Evolutionary conservation across 92 coral and sea anemone species (phyloP).

Genomic region (Desmophyllum pertusum): DNA sequence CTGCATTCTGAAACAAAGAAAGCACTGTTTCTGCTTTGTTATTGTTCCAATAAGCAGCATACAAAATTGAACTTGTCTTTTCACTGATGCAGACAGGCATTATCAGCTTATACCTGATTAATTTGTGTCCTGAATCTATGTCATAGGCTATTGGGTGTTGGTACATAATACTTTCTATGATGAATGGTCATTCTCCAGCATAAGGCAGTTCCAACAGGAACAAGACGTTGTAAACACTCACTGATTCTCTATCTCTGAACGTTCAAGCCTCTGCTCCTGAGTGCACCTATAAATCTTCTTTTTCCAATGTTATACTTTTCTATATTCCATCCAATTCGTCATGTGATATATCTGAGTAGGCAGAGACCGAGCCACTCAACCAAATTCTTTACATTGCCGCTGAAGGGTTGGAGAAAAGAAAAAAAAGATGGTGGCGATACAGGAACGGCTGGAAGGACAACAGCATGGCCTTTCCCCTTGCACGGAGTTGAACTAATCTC

Average conservation of each 20-base stretch:
- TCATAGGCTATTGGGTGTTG: conserved; percentile 61
- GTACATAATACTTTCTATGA: too few species aligned
- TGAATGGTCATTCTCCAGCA: too few species aligned
- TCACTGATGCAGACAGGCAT: conserved; percentile 61
- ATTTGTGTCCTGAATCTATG: conserved; percentile 63
- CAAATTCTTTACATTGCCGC: conserved; percentile 30
- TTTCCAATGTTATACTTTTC: conserved; percentile 44
- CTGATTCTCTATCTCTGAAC: conserved; percentile 49
- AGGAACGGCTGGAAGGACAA: conserved; percentile 18
- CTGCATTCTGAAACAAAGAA: too few species aligned
- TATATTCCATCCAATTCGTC: conserved; percentile 54
- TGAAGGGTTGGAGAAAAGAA: conserved; percentile 51
- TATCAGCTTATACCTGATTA: conserved; percentile 52
- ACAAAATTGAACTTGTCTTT: conserved; percentile 31
- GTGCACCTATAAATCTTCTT: conserved; percentile 53
- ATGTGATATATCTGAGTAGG: conserved; percentile 35
- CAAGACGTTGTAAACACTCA: conserved; percentile 50
- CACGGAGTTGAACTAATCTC: conserved; percentile 38
- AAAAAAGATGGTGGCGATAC: too few species aligned
- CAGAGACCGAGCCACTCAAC: conserved; percentile 24
- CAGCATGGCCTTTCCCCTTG: conserved; percentile 31
- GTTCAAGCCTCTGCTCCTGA: conserved; percentile 50
- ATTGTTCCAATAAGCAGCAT: too few species aligned
- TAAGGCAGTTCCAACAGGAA: conserved; percentile 57
- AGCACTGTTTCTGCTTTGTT: too few species aligned